phyloP scores from a whole-genome alignment of 2,113 vertebrate species.

The Dicerorhinus sumatrensis region DNA sequence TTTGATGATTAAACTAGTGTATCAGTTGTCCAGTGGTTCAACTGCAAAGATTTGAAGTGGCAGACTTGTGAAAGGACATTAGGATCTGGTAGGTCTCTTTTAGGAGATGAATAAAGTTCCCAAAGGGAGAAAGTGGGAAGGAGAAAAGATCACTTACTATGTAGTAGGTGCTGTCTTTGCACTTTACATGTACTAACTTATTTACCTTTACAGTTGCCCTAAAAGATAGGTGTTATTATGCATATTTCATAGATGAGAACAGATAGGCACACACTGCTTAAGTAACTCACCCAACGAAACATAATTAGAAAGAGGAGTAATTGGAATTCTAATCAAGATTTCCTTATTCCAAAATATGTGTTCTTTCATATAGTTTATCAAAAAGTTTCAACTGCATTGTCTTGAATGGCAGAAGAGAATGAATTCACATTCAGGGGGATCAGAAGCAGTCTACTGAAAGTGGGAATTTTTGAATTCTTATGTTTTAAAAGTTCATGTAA shows the following conservation, averaged over 20 bases:
- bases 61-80: neutral
- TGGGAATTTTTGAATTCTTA: neutral
- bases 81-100: neutral
- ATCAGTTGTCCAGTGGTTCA: neutral
- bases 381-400: neutral
- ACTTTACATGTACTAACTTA: neutral
- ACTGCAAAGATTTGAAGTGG: neutral
- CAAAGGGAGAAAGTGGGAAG: neutral
- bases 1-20: neutral
- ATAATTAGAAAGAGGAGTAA: neutral
- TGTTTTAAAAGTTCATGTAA: neutral
- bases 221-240: neutral
- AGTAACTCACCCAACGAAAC: neutral
- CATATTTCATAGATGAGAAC: neutral
- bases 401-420: neutral
- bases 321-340: neutral
- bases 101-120: neutral
- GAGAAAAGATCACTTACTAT: neutral
- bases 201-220: neutral
- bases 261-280: neutral
- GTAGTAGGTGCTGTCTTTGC: neutral
- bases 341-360: conserved; percentile 1
- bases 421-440: neutral
- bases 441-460: neutral
- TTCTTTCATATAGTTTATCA: neutral